Conservation (phyloP, 1,140 invertebrate genomes). For the Babylonia areolata region DNA sequence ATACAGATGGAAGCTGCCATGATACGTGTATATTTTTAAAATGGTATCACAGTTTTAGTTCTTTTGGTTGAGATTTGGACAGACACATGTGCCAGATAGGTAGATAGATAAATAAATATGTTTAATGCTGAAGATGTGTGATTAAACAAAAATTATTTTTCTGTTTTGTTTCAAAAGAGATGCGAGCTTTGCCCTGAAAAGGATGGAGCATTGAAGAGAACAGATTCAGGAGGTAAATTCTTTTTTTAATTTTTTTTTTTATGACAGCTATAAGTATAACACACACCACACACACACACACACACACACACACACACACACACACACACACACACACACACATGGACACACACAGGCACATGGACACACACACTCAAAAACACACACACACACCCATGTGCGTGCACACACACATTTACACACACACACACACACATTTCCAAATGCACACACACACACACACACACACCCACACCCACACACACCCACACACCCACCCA, state of each 20-base stretch:
- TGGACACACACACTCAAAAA: constrained; percentile 27
- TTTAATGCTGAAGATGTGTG: no score
- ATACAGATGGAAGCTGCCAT: no score
- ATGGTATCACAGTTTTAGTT: no score
- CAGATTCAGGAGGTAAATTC: constrained; percentile 84
- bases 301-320: constrained; percentile 24
- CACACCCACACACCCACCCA: no score
- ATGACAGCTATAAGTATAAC: no score
- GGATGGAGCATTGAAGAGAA: constrained; percentile 96
- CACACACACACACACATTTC: neutral
- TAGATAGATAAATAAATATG: no score
- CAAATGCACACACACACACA: neutral
- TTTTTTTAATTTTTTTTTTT: neutral
- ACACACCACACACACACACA: neutral
- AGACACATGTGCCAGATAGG: no score
- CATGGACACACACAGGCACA: constrained; percentile 32
- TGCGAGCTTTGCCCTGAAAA: constrained; percentile 97
- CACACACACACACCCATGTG: neutral
- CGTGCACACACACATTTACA: neutral
- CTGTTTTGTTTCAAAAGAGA: constrained; percentile 79
- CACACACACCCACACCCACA: no score
- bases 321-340: constrained; percentile 27
- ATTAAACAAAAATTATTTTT: no score
- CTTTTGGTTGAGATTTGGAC: no score
- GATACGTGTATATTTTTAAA: no score